Evolutionary conservation across 2,888 invertebrate species (phyloP).

Genomic region (Drosophila mettleri): DNA sequence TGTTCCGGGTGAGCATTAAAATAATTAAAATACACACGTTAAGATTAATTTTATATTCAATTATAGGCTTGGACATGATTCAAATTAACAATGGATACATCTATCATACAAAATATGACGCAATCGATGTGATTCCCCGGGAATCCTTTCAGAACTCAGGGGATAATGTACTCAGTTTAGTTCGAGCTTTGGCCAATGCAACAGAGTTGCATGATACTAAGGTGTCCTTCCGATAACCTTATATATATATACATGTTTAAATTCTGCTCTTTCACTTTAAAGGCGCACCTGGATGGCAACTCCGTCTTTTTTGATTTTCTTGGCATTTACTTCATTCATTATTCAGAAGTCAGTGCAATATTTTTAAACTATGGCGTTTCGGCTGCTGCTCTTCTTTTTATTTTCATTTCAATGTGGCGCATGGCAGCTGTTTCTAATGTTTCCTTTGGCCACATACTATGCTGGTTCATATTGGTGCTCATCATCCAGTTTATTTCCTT

Average conservation of each 20-base stretch:
- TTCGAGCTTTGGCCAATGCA: conserved; percentile 85
- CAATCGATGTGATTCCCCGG: conserved; percentile 86
- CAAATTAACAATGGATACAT: conserved; percentile 90
- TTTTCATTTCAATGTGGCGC: conserved; percentile 71
- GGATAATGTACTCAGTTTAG: conserved; percentile 88
- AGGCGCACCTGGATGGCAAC: conserved; percentile 83
- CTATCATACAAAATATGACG: conserved; percentile 91
- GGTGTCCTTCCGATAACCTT: conserved; percentile 8
- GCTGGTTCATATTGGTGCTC: conserved; percentile 47
- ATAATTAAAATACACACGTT: neutral
- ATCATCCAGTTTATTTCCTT: conserved; percentile 63
- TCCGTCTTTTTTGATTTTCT: conserved; percentile 91
- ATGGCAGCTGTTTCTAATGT: conserved; percentile 64
- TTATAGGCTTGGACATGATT: conserved; percentile 90
- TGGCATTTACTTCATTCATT: conserved; percentile 88
- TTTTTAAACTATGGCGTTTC: conserved; percentile 83
- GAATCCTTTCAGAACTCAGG: conserved; percentile 91
- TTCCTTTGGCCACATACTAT: conserved; percentile 40
- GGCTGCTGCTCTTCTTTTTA: conserved; percentile 74
- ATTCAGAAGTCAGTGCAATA: conserved; percentile 86
- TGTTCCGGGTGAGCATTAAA: conserved; percentile 83
- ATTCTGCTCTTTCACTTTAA: conserved; percentile 2
- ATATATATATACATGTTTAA: neutral
- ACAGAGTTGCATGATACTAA: conserved; percentile 72
- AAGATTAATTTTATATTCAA: no score